Percentiles rank a stretch among this genome's conserved stretches.
These are phyloP conservation scores for Desmophyllum pertusum DNA, from an alignment of 92 coral and sea anemone species.

Conservation along the genomic window DNA sequence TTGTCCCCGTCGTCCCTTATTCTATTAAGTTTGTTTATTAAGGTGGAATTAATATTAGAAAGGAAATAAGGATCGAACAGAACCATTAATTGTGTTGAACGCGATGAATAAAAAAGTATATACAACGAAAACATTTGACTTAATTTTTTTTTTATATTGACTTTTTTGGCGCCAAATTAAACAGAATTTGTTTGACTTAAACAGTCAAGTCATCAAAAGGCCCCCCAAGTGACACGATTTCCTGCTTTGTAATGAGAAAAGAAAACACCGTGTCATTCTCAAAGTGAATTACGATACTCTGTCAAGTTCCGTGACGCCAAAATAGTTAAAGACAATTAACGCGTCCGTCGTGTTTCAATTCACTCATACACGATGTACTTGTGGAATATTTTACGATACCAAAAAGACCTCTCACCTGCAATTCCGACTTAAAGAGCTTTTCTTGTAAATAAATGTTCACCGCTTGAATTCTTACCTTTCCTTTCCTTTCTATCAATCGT, in stretches of 20 bases:
- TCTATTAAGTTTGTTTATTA: not conserved
- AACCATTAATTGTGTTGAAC: not conserved
- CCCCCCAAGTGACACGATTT: not conserved
- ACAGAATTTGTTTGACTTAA: not conserved
- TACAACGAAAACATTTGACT: not conserved
- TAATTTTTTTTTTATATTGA: not conserved
- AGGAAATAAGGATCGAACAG: not conserved
- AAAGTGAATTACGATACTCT: not conserved
- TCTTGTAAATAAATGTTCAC: not conserved
- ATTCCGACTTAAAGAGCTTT: not conserved
- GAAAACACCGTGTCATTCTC: not conserved
- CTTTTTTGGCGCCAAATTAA: not conserved
- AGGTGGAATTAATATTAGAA: not conserved
- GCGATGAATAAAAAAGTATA: not conserved
- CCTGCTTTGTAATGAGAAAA: not conserved
- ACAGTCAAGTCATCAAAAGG: not conserved
- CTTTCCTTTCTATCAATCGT: not conserved
- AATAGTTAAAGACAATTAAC: not conserved
- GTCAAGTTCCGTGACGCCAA: not conserved
- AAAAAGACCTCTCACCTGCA: not conserved
- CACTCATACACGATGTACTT: not conserved
- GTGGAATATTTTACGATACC: not conserved
- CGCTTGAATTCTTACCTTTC: not conserved
- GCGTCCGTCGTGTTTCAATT: not conserved
- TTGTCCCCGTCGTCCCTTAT: not conserved